phyloP scores from a whole-genome alignment of 2,797 vertebrate genomes.

The Myotis daubentonii region DNA sequence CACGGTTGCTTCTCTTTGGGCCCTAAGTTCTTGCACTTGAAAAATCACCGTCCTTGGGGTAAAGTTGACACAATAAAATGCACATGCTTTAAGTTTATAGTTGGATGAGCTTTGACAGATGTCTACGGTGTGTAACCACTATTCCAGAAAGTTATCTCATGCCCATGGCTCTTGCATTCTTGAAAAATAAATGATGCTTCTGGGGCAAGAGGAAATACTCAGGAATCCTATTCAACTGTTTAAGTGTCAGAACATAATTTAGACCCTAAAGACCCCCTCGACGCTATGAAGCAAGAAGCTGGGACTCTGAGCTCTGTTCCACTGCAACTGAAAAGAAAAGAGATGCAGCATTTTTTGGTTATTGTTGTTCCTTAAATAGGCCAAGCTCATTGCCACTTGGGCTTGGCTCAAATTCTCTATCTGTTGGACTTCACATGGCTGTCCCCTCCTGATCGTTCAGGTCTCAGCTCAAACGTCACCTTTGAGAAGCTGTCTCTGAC shows the following conservation, averaged over 20 bases:
- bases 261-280: background rate
- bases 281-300: background rate
- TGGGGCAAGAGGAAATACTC: background rate
- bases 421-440: background rate
- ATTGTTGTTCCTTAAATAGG: background rate
- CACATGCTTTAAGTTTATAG: background rate
- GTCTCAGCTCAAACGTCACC: background rate
- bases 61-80: background rate
- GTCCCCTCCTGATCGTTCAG: background rate
- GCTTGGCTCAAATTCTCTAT: background rate
- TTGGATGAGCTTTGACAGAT: background rate
- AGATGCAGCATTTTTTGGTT: background rate
- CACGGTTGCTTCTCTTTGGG: background rate
- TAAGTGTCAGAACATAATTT: background rate
- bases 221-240: slow-evolving; percentile 1
- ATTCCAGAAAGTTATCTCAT: background rate
- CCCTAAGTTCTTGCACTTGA: background rate
- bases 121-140: background rate
- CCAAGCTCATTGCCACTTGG: background rate
- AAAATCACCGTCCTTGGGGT: background rate
- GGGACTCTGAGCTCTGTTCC: background rate
- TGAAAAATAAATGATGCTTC: background rate
- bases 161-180: background rate
- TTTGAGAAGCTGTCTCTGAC: background rate
- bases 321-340: slow-evolving; percentile 12